These are phyloP conservation scores for Mormyrops boulengeri DNA, from an alignment of 2,797 vertebrate species.

Conservation along the genomic window DNA sequence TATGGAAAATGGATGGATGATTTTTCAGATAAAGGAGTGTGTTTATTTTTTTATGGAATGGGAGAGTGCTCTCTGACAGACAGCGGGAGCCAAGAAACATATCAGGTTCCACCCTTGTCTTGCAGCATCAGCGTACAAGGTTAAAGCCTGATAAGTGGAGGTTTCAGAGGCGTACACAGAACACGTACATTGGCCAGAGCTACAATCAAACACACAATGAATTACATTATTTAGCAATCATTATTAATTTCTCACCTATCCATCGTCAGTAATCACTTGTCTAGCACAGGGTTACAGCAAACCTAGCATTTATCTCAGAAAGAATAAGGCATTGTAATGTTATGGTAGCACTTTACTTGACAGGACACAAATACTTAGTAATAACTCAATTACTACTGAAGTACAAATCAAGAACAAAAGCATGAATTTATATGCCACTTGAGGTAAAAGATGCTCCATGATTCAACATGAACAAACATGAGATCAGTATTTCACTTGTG, in stretches of 20 bases:
- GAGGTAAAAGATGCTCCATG: background rate
- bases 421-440: background rate
- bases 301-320: background rate
- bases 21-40: background rate
- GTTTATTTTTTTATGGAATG: slow-evolving; percentile 2
- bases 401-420: background rate
- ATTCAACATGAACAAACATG: background rate
- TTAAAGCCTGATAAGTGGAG: background rate
- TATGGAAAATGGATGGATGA: slow-evolving; percentile 4
- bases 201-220: background rate
- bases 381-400: background rate
- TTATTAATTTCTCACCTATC: background rate
- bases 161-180: background rate
- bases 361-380: background rate
- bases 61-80: background rate
- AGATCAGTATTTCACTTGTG: background rate
- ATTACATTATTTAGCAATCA: background rate
- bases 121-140: background rate
- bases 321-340: background rate
- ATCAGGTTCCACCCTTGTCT: background rate
- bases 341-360: background rate
- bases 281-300: background rate
- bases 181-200: background rate
- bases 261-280: background rate
- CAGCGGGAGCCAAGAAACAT: background rate